Evolutionary conservation across 2,888 invertebrate genomes (phyloP).

Genomic region (Hirtodrosophila duncani): DNA sequence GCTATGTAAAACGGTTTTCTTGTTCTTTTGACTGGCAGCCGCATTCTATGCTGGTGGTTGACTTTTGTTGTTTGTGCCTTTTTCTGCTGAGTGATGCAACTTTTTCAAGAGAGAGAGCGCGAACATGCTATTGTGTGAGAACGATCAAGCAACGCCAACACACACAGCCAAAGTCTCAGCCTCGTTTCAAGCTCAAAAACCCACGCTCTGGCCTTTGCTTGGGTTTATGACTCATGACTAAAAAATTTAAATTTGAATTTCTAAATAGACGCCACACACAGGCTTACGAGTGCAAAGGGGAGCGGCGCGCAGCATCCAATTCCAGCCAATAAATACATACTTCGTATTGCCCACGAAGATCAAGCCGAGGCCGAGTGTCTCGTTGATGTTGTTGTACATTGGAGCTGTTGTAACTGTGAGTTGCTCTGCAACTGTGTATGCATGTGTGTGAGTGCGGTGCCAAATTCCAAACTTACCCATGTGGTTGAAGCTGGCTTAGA

Average conservation of each 20-base stretch:
- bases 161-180: conserved; percentile 15
- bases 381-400: conserved; percentile 33
- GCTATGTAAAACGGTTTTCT: conserved; percentile 43
- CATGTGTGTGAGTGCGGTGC: conserved; percentile 23
- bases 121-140: no score
- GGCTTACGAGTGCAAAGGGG: conserved; percentile 19
- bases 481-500: conserved; percentile 36
- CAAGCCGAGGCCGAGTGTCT: conserved; percentile 49
- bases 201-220: conserved; percentile 46
- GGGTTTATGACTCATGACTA: conserved; percentile 57
- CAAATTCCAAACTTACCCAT: conserved; percentile 63
- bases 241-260: conserved; percentile 68
- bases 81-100: conserved; percentile 67
- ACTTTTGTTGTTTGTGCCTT: conserved; percentile 65
- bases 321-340: conserved; percentile 65
- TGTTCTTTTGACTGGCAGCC: conserved; percentile 41
- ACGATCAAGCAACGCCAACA: no score
- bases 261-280: conserved; percentile 56
- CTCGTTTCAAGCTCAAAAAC: conserved; percentile 28
- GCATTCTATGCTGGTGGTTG: conserved; percentile 77
- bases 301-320: conserved; percentile 62
- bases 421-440: background rate
- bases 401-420: background rate
- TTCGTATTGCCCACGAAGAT: conserved; percentile 29
- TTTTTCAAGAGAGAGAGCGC: no score